phyloP scores from a whole-genome alignment of 2,113 vertebrate genomes.

The Mionectes macconnelli region DNA sequence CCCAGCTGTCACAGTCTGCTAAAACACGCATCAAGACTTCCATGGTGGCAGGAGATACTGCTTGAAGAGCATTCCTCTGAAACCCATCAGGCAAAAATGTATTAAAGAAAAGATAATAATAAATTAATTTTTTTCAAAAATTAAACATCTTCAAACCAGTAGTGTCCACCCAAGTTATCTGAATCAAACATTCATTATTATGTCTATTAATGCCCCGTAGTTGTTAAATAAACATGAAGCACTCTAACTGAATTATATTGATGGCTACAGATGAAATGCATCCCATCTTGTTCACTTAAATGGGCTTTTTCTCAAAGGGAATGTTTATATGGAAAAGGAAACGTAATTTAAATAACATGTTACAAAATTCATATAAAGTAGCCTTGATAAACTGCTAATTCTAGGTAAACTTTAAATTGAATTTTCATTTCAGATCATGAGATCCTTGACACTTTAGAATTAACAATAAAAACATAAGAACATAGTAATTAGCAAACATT shows the following conservation, averaged over 20 bases:
- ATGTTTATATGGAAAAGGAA: not conserved
- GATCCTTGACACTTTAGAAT: not conserved
- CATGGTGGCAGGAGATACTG: conserved; percentile 97
- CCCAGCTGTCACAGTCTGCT: conserved; percentile 87
- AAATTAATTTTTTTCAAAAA: not conserved
- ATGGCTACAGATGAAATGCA: not conserved
- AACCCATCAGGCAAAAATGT: not conserved
- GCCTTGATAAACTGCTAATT: not conserved
- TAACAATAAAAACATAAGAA: not conserved
- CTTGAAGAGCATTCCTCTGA: conserved; percentile 92
- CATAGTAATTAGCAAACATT: not conserved
- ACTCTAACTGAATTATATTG: not conserved
- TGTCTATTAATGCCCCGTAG: not conserved
- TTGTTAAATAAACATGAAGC: not conserved
- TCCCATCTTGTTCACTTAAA: not conserved
- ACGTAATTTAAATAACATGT: not conserved
- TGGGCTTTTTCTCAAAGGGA: not conserved
- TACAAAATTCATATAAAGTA: not conserved
- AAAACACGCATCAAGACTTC: conserved; percentile 94
- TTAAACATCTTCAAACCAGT: not conserved
- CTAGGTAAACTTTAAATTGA: not conserved
- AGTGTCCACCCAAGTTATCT: not conserved
- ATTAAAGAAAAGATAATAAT: not conserved
- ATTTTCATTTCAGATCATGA: not conserved
- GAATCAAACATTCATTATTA: not conserved